A percentile compares a stretch with the other conserved stretches of the same genome.
These are phyloP conservation scores for Manduca sexta DNA, from an alignment of 1,140 invertebrate species.

Conservation along the genomic window DNA sequence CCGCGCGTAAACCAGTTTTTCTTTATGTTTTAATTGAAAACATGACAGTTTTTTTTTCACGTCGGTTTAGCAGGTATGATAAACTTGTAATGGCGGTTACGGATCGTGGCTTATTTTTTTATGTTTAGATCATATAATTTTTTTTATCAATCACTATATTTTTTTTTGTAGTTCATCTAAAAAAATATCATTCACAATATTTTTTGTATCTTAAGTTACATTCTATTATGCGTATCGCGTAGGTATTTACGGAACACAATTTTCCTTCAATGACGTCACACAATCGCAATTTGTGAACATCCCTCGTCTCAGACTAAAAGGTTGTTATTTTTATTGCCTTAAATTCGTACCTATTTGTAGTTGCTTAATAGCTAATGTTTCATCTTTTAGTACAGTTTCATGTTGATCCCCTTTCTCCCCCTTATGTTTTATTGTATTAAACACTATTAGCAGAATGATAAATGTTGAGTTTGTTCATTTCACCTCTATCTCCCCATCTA, in stretches of 20 bases:
- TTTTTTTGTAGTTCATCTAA: background rate
- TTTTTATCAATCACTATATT: background rate
- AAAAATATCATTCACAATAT: background rate
- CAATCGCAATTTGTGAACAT: background rate
- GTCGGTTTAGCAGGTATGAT: too few relatives aligned
- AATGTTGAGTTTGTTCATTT: conserved; percentile 21
- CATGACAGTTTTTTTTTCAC: too few relatives aligned
- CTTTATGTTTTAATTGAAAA: too few relatives aligned
- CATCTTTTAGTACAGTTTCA: conserved; percentile 12
- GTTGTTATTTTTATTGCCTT: conserved; percentile 7
- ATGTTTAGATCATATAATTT: too few relatives aligned
- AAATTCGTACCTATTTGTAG: background rate
- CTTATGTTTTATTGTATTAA: conserved; percentile 21
- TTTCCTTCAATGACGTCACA: background rate
- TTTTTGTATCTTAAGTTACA: too few relatives aligned
- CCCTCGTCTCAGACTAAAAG: background rate
- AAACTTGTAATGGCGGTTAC: too few relatives aligned
- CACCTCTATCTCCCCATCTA: conserved; percentile 10
- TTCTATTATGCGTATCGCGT: too few relatives aligned
- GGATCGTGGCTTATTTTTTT: too few relatives aligned
- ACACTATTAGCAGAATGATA: conserved; percentile 14
- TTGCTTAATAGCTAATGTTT: conserved; percentile 18
- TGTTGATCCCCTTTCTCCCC: conserved; percentile 9
- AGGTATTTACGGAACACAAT: background rate
- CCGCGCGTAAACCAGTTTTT: too few relatives aligned